Evolutionary conservation across 2,888 invertebrate species (phyloP).

Genomic region (Cryptus armator): DNA sequence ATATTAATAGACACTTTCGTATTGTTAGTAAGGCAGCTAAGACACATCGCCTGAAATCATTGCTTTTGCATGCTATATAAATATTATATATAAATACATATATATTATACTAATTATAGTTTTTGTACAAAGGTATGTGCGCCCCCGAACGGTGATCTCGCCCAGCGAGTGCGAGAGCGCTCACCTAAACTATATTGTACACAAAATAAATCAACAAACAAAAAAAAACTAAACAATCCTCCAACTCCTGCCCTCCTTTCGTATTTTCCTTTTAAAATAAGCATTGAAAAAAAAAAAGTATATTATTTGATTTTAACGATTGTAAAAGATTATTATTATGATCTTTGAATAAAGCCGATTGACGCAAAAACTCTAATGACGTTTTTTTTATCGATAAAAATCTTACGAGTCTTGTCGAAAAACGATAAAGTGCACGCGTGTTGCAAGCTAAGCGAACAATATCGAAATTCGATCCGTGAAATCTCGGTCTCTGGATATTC

Average conservation of each 20-base stretch:
- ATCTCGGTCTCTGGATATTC: slow-evolving; percentile 28
- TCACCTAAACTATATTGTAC: slow-evolving; percentile 78
- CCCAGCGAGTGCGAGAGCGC: slow-evolving; percentile 75
- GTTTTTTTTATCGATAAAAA: background rate
- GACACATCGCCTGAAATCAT: slow-evolving; percentile 77
- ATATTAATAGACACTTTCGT: background rate
- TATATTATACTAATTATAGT: slow-evolving; percentile 81
- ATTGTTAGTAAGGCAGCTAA: slow-evolving; percentile 42
- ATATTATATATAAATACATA: slow-evolving; percentile 78
- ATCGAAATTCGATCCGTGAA: slow-evolving; percentile 44
- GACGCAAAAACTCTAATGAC: slow-evolving; percentile 66
- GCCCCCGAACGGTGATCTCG: slow-evolving; percentile 74
- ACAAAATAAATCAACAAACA: slow-evolving; percentile 42
- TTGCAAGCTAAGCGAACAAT: slow-evolving; percentile 2
- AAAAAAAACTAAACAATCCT: slow-evolving; percentile 58
- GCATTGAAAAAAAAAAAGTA: slow-evolving; percentile 71
- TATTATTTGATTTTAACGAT: slow-evolving; percentile 78
- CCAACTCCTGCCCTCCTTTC: slow-evolving; percentile 74
- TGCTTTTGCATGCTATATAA: slow-evolving; percentile 81
- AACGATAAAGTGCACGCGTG: background rate
- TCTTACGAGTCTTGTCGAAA: background rate
- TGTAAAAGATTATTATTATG: slow-evolving; percentile 76
- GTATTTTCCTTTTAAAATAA: slow-evolving; percentile 76
- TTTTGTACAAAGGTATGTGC: slow-evolving; percentile 83
- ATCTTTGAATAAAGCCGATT: slow-evolving; percentile 81